phyloP scores from a whole-genome alignment of 2,888 invertebrate species.

The Nasonovia ribisnigri region DNA sequence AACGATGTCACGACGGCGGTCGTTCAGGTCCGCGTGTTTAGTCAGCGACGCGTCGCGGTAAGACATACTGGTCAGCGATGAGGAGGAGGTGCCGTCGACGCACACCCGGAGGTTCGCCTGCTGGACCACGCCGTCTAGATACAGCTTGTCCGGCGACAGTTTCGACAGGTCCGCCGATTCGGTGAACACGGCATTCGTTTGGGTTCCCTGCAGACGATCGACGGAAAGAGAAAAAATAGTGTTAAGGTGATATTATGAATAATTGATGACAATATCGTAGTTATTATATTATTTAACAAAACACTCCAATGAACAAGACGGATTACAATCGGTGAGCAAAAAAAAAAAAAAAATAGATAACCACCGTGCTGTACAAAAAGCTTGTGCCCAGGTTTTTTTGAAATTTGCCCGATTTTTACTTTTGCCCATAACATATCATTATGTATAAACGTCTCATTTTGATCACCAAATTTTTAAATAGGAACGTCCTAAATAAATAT shows the following conservation, averaged over 20 bases:
- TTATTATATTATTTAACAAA: background rate
- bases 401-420: too few species aligned
- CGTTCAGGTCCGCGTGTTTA: background rate
- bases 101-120: constrained; percentile 77
- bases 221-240: background rate
- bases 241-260: background rate
- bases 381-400: too few species aligned
- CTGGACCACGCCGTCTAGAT: constrained; percentile 78
- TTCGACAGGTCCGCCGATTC: constrained; percentile 75
- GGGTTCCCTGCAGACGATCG: background rate
- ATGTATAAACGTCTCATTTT: too few species aligned
- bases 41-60: background rate
- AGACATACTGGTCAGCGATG: constrained; percentile 72
- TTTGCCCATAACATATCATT: too few species aligned
- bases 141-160: constrained; percentile 75
- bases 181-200: constrained; percentile 71
- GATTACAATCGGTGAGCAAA: too few species aligned
- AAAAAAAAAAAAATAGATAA: too few species aligned
- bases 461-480: too few species aligned
- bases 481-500: too few species aligned
- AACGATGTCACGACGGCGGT: background rate
- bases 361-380: too few species aligned
- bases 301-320: too few species aligned
- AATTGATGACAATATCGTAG: background rate
- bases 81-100: constrained; percentile 73